Evolutionary conservation across 2,797 vertebrate species (phyloP).

Genomic region (Decapterus maruadsi): DNA sequence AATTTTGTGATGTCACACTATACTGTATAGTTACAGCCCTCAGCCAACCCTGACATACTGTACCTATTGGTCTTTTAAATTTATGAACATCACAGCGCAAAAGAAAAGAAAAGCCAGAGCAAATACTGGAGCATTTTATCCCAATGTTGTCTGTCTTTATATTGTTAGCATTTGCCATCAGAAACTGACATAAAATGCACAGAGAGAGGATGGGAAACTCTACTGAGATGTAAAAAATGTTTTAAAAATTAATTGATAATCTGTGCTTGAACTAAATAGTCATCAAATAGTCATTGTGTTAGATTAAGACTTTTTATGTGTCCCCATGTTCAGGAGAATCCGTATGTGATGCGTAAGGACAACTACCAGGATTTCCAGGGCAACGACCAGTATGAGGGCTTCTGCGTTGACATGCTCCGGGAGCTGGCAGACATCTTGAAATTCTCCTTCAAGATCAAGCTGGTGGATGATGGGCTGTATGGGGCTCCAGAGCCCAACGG

Average conservation of each 20-base stretch:
- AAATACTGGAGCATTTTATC: too few relatives aligned
- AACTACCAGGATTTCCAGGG: slow-evolving; percentile 91
- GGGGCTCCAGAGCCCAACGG: slow-evolving; percentile 94
- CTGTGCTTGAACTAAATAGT: slow-evolving; percentile 1
- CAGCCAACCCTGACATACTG: too few relatives aligned
- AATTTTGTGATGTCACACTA: too few relatives aligned
- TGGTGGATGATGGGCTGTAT: slow-evolving; percentile 94
- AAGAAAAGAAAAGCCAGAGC: too few relatives aligned
- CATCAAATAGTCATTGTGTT: slow-evolving; percentile 7
- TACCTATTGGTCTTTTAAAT: too few relatives aligned
- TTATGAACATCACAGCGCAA: too few relatives aligned
- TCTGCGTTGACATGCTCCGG: slow-evolving; percentile 95
- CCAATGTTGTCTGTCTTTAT: too few relatives aligned
- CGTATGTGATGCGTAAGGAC: slow-evolving; percentile 93
- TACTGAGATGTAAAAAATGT: not conserved
- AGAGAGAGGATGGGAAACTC: too few relatives aligned
- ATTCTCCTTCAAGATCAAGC: slow-evolving; percentile 93
- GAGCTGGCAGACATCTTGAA: slow-evolving; percentile 92
- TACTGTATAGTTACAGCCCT: too few relatives aligned
- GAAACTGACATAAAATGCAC: too few relatives aligned
- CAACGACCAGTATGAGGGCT: slow-evolving; percentile 93
- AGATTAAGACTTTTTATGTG: slow-evolving; percentile 21
- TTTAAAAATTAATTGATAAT: slow-evolving; percentile 9
- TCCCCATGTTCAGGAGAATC: slow-evolving; percentile 89
- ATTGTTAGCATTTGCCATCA: too few relatives aligned